These are phyloP conservation scores for Takifugu rubripes DNA, from an alignment of 2,797 vertebrate species.

Conservation along the genomic window DNA sequence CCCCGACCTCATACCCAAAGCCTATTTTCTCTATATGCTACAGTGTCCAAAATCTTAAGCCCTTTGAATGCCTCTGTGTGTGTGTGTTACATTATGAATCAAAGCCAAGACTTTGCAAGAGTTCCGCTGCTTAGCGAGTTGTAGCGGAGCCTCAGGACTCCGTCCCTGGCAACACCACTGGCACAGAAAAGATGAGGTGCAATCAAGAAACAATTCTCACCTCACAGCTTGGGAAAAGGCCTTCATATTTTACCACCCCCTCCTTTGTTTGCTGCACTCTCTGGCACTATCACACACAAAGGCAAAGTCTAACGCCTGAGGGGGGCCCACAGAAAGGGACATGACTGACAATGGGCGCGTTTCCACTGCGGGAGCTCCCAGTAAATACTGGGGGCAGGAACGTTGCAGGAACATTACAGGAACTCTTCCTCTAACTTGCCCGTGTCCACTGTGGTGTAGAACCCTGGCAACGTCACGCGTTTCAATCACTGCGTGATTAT, in stretches of 20 bases:
- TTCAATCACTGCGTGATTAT: no score
- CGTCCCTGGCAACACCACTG: constrained; percentile 44
- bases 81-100: constrained; percentile 44
- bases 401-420: no score
- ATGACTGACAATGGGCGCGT: no score
- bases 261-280: background rate
- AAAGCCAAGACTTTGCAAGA: constrained; percentile 58
- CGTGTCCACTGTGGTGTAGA: no score
- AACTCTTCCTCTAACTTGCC: no score
- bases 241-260: constrained; percentile 9
- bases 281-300: constrained; percentile 14
- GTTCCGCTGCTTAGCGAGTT: constrained; percentile 51
- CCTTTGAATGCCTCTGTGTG: constrained; percentile 43
- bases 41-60: constrained; percentile 54
- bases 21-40: constrained; percentile 42
- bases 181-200: constrained; percentile 36
- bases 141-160: constrained; percentile 34
- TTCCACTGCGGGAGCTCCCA: no score
- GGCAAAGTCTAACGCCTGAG: constrained; percentile 31
- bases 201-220: constrained; percentile 71
- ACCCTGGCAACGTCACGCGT: no score
- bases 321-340: constrained; percentile 22
- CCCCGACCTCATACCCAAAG: constrained; percentile 38
- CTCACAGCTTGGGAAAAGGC: constrained; percentile 54
- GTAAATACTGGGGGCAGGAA: no score